Base-by-base conservation (phyloP, 2,113 vertebrate species). In the Rhizomys pruinosus region DNA sequence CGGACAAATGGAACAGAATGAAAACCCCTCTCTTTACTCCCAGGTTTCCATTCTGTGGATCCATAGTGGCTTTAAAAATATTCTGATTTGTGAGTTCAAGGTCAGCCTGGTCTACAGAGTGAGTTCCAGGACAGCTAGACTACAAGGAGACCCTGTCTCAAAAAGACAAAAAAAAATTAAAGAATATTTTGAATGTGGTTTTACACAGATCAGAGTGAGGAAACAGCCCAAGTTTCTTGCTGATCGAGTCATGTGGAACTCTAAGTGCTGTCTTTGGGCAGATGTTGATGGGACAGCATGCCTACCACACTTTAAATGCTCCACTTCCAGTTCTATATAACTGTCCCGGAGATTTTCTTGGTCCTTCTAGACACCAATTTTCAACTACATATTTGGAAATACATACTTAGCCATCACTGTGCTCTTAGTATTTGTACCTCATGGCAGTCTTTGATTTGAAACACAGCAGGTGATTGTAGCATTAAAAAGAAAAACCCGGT, bases 371-470 rank as follows among this genome's bases (percentile, higher is more conserved):
- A 92, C 92, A 42, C 71, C 64, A n/a, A 52, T 25, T 68, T 76
- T 77, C 37, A 42, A 39, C 34, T 69, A 29, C 23, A 32, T 66
- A 64, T 86, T 89, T 81, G 39, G 89, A 91, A 90, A 78, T 25
- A 59, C 25, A 63, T 25, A 32, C 55, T 93, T 84, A 89, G 39
- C 85, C 90, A 86, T 78, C 93, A 68, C 57, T 61, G 71, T 37
- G 44, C 61, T n/a, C 5, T 0, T 64, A 23, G 68, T 91, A 37
- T 85, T 72, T 73, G 29, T 64, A 37, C 10, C 47, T 88, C 3
- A 55, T 6, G 32, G 29, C 1, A 1, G 32, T 80, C 55, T 92
- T 76, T n/a, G 87, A 63, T 89, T 88, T 55, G 34, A 71, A 93
- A 87, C 84, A 7, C 10, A 47, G 16, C 27, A 76, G 71, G 64